Conservation (phyloP, 1,140 invertebrate genomes). For the Ruditapes philippinarum region DNA sequence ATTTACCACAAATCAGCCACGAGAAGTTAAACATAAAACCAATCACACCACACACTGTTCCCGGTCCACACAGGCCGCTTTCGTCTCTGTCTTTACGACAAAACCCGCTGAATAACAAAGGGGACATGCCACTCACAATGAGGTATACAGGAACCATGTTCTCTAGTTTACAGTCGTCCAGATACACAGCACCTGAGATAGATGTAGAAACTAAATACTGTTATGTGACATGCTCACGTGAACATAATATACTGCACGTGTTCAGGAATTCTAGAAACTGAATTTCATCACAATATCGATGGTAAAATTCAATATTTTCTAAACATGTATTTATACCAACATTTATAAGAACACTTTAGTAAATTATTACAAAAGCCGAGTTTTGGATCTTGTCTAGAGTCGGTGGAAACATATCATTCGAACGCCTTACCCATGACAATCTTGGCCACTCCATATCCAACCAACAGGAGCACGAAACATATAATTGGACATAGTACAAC, state of each 20-base stretch:
- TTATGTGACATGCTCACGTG: too few relatives aligned
- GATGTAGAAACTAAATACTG: too few relatives aligned
- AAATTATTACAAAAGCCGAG: too few relatives aligned
- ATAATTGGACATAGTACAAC: not conserved
- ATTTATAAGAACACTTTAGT: too few relatives aligned
- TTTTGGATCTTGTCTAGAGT: too few relatives aligned
- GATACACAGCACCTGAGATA: not conserved
- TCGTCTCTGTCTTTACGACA: not conserved
- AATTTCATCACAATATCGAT: too few relatives aligned
- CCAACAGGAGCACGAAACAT: not conserved
- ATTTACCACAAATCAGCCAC: conserved; percentile 22
- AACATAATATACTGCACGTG: too few relatives aligned
- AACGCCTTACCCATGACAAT: conserved; percentile 1
- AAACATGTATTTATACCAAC: too few relatives aligned
- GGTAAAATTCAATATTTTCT: too few relatives aligned
- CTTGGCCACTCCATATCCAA: not conserved
- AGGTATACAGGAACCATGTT: not conserved
- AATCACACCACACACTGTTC: not conserved
- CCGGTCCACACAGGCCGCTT: not conserved
- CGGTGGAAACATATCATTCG: too few relatives aligned
- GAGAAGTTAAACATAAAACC: not conserved
- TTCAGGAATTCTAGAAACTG: too few relatives aligned
- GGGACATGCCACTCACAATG: not conserved
- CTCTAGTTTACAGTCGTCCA: not conserved
- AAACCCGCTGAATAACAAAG: not conserved